Conservation (phyloP, 2,888 invertebrate species). For the Sinohyriopsis cumingii region DNA sequence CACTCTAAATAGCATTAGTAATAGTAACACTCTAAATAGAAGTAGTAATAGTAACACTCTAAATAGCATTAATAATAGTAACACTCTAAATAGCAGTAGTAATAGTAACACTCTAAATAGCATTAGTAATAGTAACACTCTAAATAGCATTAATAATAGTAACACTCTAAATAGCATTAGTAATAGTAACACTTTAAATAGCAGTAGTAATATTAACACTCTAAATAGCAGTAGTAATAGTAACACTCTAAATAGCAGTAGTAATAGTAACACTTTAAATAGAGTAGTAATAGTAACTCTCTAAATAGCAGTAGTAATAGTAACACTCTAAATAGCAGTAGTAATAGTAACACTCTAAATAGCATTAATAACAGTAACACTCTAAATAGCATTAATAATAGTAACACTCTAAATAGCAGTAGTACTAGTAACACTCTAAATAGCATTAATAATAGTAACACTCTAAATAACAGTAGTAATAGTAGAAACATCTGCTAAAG, state of each 20-base stretch:
- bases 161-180: too few species aligned
- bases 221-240: too few species aligned
- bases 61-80: too few species aligned
- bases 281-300: conserved; percentile 18
- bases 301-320: conserved; percentile 21
- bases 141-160: conserved; percentile 19
- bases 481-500: conserved; percentile 12
- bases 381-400: conserved; percentile 18
- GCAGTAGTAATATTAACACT: conserved; percentile 23
- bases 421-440: conserved; percentile 17
- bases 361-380: conserved; percentile 18
- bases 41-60: conserved; percentile 24
- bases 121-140: conserved; percentile 18
- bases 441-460: conserved; percentile 20
- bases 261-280: too few species aligned
- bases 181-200: conserved; percentile 16
- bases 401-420: conserved; percentile 17
- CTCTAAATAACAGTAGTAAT: conserved; percentile 18
- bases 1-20: too few species aligned
- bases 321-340: conserved; percentile 16
- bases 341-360: too few species aligned
- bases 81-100: conserved; percentile 17
- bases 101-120: too few species aligned
- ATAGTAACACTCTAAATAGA: conserved; percentile 15
- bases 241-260: conserved; percentile 16